phyloP scores from a whole-genome alignment of 2,113 vertebrate genomes.

The Melierax canorus region DNA sequence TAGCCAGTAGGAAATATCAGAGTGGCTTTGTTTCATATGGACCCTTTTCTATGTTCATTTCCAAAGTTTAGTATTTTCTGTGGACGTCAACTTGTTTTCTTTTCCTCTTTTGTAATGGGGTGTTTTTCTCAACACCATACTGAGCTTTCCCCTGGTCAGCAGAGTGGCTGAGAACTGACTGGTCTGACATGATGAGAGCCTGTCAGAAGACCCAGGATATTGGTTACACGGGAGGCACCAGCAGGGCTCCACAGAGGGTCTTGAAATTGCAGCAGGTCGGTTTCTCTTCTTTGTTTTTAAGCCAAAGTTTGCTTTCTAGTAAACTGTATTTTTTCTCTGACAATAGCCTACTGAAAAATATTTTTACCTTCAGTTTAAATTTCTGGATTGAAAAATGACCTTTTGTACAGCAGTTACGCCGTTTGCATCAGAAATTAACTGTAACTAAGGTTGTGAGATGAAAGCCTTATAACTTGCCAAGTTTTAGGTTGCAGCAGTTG shows the following conservation, averaged over 20 bases:
- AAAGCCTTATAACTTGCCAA: not conserved
- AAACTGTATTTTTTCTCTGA: not conserved
- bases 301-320: not conserved
- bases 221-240: accelerated
- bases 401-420: not conserved
- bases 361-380: not conserved
- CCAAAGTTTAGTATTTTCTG: not conserved
- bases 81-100: too few species aligned
- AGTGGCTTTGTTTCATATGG: not conserved
- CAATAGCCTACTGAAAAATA: not conserved
- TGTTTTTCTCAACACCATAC: too few species aligned
- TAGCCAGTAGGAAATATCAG: too few species aligned
- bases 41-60: not conserved
- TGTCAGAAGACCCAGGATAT: not conserved
- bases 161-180: not conserved
- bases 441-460: not conserved
- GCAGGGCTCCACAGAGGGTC: accelerated
- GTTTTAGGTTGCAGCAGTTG: not conserved
- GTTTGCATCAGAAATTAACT: not conserved
- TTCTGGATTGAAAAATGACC: not conserved
- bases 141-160: not conserved
- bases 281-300: not conserved
- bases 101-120: not conserved
- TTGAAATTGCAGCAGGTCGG: not conserved
- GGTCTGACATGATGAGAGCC: too few species aligned